Conservation (phyloP, 2,113 vertebrate species). For the Corythaixoides concolor region DNA sequence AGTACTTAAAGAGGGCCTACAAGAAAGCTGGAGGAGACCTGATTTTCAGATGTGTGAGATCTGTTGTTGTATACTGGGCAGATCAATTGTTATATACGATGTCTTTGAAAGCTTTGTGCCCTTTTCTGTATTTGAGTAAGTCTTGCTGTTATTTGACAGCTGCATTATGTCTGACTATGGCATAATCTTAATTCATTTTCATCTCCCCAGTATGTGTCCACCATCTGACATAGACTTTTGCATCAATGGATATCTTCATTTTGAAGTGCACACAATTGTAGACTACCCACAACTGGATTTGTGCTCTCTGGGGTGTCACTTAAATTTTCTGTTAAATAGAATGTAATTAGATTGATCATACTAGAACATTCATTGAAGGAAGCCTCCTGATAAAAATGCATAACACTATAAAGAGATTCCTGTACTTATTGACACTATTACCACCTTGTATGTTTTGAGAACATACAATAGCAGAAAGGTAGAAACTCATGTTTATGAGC, state of each 20-base stretch:
- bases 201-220: neutral
- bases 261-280: neutral
- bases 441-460: neutral
- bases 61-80: neutral
- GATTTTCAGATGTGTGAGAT: neutral
- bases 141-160: slow-evolving; percentile 4
- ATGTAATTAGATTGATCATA: neutral
- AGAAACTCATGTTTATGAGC: neutral
- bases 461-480: neutral
- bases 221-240: neutral
- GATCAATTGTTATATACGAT: neutral
- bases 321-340: neutral
- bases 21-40: neutral
- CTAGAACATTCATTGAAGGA: neutral
- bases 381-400: neutral
- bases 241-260: neutral
- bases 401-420: neutral
- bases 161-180: neutral
- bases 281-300: neutral
- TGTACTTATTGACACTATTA: neutral
- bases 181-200: slow-evolving; percentile 9
- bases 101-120: neutral
- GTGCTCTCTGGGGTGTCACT: neutral
- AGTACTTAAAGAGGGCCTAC: too few species aligned
- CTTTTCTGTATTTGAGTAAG: neutral